A percentile compares a stretch with the other conserved stretches of the same genome.
Conservation (phyloP, 2,113 vertebrate species). For the Embiotoca jacksoni region DNA sequence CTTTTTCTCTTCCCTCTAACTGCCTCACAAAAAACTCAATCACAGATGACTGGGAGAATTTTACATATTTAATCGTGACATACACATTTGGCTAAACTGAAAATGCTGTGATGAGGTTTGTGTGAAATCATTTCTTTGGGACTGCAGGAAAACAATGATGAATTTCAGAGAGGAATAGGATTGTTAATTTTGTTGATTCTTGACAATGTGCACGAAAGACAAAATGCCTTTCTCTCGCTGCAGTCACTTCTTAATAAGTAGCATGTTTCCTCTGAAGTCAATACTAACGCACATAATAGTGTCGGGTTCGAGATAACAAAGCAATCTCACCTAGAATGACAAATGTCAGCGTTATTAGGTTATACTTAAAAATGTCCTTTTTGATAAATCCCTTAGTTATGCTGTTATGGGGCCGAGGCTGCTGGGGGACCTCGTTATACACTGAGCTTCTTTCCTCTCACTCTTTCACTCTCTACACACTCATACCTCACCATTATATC, state of each 20-base stretch:
- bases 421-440: no score
- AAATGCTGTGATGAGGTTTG: conserved; percentile 30
- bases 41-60: conserved; percentile 5
- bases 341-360: background rate
- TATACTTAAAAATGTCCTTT: no score
- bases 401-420: no score
- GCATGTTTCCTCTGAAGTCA: conserved; percentile 27
- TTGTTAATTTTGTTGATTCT: conserved; percentile 31
- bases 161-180: conserved; percentile 2
- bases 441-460: no score
- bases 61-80: conserved; percentile 12
- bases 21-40: conserved; percentile 12
- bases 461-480: no score
- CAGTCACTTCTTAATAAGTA: conserved; percentile 7
- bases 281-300: conserved; percentile 2
- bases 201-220: background rate
- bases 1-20: conserved; percentile 37
- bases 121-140: conserved; percentile 35
- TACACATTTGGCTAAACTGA: conserved; percentile 32
- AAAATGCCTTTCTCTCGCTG: conserved; percentile 18
- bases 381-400: no score
- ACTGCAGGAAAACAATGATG: conserved; percentile 12
- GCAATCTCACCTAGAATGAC: background rate
- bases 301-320: conserved; percentile 20
- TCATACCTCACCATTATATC: no score